These are phyloP conservation scores for Athripsodes cinereus DNA, from an alignment of 2,888 invertebrate species.

Conservation along the genomic window DNA sequence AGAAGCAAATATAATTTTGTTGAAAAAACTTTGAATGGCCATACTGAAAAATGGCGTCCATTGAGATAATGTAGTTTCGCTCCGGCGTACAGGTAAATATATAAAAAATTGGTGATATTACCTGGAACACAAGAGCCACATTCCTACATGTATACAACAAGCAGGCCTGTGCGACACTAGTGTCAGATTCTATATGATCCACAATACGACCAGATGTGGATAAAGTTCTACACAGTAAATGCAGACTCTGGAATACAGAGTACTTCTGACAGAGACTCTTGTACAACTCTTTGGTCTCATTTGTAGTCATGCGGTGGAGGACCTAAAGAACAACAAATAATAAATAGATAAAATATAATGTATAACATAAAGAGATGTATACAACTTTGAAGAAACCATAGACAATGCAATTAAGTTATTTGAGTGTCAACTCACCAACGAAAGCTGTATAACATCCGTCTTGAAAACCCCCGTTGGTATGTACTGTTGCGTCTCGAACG, in stretches of 20 bases:
- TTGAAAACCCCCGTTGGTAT: background rate
- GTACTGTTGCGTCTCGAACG: background rate
- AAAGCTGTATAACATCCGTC: background rate
- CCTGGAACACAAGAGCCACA: conserved; percentile 37
- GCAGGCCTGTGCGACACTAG: conserved; percentile 29
- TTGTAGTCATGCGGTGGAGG: background rate
- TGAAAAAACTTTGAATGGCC: too few species aligned
- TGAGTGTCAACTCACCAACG: background rate
- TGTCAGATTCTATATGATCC: background rate
- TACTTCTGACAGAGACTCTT: background rate
- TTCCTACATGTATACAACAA: conserved; percentile 38
- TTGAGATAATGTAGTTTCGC: too few species aligned
- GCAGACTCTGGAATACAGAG: background rate
- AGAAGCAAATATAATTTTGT: too few species aligned
- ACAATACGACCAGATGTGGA: background rate
- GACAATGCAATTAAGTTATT: background rate
- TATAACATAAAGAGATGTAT: too few species aligned
- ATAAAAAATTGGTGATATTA: conserved; percentile 28
- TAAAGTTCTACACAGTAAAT: background rate
- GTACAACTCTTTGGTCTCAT: background rate
- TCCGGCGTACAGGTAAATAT: too few species aligned
- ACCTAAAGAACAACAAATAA: background rate
- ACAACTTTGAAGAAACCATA: too few species aligned
- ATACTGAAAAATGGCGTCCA: too few species aligned
- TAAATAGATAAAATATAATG: too few species aligned